Base-by-base conservation (phyloP, 1,140 invertebrate genomes). In the Rhopalosiphum padi region DNA sequence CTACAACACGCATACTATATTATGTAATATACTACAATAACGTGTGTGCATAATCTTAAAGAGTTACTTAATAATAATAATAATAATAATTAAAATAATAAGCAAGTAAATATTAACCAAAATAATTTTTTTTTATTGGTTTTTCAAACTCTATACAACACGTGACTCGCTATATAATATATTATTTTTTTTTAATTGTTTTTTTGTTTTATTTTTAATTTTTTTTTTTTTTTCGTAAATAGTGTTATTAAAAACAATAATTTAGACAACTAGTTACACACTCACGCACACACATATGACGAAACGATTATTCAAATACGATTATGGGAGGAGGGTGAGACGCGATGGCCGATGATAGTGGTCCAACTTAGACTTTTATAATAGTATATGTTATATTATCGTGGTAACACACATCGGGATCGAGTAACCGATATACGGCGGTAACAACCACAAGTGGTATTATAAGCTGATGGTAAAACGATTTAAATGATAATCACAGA, bases 41-140 rank as follows among this genome's bases (percentile, higher is more conserved):
- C 22, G 8, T 83, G 77, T 83, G 35, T 37, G 77, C 35, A 37
- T 83, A 37, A 37, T 83, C 6, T 83, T 37, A 41, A 9, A 37
- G n/a, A 77, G 15, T 77, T 77, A 11, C 30, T 77, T 68, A 41
- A 85, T 46, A 86, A 85, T 85, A 85, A 86, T 68, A 41, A 85
- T 46, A 86, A 85, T 85, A 85, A 86, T 46, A 46, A 82, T 21
- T 35, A 37, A 35, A 82, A 82, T 82, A 35, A 85, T 85, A 85
- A 86, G 60, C n/a, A 77, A 77, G 30, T 18, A 35, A 77, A 77
- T 77, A n/a, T 35, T 77, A 68, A 77, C 60, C n/a, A 77, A 77
- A 77, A 77, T n/a, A n/a, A 77, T 77, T 77, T n/a, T n/a, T 53
- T 68, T 77, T 77, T 77, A 68, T 68, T 68, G 60, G 60, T n/a